phyloP scores from a whole-genome alignment of 1,140 invertebrate species.

The Drosophila lowei region DNA sequence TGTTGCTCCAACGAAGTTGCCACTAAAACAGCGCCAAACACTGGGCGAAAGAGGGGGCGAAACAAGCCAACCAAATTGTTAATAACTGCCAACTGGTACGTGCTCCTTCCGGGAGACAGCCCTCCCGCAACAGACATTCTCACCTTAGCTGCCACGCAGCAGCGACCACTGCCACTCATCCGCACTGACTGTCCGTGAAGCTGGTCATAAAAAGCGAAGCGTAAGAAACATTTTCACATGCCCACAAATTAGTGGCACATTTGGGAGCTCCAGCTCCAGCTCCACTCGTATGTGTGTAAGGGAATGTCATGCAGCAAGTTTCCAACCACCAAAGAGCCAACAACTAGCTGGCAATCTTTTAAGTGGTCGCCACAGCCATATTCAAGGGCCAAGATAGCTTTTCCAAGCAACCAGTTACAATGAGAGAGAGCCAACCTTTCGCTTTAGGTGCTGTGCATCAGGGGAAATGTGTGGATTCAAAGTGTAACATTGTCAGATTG shows the following conservation, averaged over 20 bases:
- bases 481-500: too few relatives aligned
- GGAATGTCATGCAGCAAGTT: constrained; percentile 56
- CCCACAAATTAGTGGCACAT: constrained; percentile 72
- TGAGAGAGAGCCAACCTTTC: too few relatives aligned
- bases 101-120: too few relatives aligned
- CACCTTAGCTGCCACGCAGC: constrained; percentile 22
- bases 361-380: constrained; percentile 16
- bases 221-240: constrained; percentile 52
- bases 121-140: too few relatives aligned
- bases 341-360: constrained; percentile 46
- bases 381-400: constrained; percentile 28
- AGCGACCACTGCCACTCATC: constrained; percentile 10
- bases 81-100: constrained; percentile 59
- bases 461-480: too few relatives aligned
- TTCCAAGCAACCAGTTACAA: constrained; percentile 3
- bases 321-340: constrained; percentile 41
- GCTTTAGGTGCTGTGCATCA: too few relatives aligned
- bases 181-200: constrained; percentile 2
- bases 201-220: constrained; percentile 39
- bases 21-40: constrained; percentile 9
- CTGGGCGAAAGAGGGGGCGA: background rate
- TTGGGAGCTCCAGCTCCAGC: constrained; percentile 42
- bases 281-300: constrained; percentile 18
- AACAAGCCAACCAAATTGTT: constrained; percentile 48
- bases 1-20: background rate